Evolutionary conservation across 2,797 vertebrate genomes (phyloP).

Genomic region (Esox masquinongy): DNA sequence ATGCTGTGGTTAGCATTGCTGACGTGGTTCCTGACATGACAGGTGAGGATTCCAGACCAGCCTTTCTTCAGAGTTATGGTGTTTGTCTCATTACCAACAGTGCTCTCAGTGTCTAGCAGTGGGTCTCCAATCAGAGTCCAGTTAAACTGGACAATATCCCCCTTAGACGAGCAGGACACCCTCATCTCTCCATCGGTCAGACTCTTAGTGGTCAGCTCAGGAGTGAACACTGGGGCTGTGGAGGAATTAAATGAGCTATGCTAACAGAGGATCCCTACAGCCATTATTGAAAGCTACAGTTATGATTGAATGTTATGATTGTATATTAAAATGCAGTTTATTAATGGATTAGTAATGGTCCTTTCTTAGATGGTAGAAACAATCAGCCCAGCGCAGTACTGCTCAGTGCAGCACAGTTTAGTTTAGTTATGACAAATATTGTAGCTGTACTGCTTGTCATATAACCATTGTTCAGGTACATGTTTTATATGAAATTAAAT

Average conservation of each 20-base stretch:
- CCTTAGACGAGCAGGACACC: slow-evolving; percentile 35
- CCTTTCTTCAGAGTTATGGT: slow-evolving; percentile 48
- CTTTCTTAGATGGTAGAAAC: no score
- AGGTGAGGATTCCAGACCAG: slow-evolving; percentile 36
- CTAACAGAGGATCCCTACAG: background rate
- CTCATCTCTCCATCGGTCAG: slow-evolving; percentile 48
- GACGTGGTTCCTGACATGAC: slow-evolving; percentile 46
- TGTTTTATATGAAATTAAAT: background rate
- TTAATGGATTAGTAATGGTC: no score
- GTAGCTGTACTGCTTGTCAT: no score
- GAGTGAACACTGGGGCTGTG: slow-evolving; percentile 56
- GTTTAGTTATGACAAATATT: no score
- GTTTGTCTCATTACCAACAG: accelerated
- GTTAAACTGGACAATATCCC: slow-evolving; percentile 22
- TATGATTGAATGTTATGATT: no score
- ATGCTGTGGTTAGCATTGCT: accelerated
- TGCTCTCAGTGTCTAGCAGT: slow-evolving; percentile 21
- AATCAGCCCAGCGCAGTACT: no score
- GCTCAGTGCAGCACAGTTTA: no score
- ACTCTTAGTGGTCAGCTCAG: slow-evolving; percentile 43
- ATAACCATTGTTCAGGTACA: no score
- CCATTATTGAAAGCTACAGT: background rate
- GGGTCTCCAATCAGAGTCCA: no score
- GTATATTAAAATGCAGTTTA: background rate
- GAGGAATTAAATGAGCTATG: background rate